Evolutionary conservation across 2,797 vertebrate species (phyloP).

Genomic region (Chromobotia macracanthus): DNA sequence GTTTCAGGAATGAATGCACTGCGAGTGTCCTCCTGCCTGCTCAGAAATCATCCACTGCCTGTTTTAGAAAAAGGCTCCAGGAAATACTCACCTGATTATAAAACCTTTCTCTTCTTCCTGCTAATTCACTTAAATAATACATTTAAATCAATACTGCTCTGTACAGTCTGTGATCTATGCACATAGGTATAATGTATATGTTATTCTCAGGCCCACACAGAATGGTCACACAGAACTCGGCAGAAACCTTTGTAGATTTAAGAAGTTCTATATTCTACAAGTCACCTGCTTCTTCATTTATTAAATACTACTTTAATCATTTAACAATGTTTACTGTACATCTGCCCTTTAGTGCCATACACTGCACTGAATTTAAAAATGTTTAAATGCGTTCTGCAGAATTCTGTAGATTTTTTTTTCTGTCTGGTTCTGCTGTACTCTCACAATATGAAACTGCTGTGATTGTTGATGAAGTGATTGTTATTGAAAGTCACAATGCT

Average conservation of each 20-base stretch:
- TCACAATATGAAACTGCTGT: slow-evolving; percentile 10
- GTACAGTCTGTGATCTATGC: neutral
- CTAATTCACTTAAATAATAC: neutral
- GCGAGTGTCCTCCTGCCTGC: slow-evolving; percentile 46
- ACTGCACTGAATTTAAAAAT: neutral
- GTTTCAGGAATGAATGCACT: slow-evolving; percentile 57
- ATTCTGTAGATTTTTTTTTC: neutral
- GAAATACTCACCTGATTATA: slow-evolving; percentile 37
- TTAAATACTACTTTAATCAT: neutral
- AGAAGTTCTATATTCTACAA: neutral
- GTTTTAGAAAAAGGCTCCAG: slow-evolving; percentile 43
- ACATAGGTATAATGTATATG: neutral
- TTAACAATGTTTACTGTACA: neutral
- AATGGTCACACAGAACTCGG: neutral
- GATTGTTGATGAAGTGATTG: neutral
- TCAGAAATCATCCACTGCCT: slow-evolving; percentile 43
- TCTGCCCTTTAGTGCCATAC: neutral
- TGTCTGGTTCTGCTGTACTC: neutral
- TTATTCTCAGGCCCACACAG: neutral
- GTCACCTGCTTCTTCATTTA: no score
- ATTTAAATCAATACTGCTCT: neutral
- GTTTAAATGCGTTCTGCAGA: neutral
- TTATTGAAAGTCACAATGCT: no score
- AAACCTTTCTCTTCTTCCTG: neutral
- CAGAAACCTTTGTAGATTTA: neutral